A percentile compares a stretch with the other conserved stretches of the same genome.
These are phyloP conservation scores for Heteromormyrus szaboi DNA, from an alignment of 2,797 vertebrate species.

Conservation along the genomic window DNA sequence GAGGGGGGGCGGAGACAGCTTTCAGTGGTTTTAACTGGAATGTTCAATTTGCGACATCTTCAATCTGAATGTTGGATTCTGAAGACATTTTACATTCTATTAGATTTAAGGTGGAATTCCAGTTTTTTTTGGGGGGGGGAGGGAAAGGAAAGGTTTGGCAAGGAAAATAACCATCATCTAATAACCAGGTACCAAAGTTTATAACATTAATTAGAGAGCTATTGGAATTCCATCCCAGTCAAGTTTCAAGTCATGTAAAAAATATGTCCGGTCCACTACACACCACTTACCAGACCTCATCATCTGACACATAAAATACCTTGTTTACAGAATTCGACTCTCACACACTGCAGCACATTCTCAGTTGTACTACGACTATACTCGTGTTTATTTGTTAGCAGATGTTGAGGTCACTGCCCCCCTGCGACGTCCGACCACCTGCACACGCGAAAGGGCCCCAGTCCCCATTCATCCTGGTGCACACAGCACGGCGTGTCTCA, in stretches of 20 bases:
- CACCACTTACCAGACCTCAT: neutral
- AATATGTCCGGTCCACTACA: neutral
- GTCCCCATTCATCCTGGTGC: neutral
- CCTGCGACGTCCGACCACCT: neutral
- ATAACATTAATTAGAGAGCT: neutral
- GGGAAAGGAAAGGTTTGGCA: neutral
- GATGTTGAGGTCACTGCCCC: neutral
- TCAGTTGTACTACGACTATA: neutral
- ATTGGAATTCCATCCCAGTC: neutral
- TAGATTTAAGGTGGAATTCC: neutral
- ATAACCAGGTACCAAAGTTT: neutral
- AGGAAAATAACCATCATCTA: neutral
- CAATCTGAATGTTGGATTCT: neutral
- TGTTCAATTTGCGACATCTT: neutral
- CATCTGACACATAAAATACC: neutral
- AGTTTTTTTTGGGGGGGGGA: neutral
- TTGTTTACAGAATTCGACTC: neutral
- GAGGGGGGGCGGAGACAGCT: neutral
- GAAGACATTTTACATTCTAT: neutral
- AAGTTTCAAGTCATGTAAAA: conserved; percentile 1
- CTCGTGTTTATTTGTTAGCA: neutral
- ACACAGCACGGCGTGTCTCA: neutral
- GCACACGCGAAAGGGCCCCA: neutral
- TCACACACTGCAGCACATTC: neutral
- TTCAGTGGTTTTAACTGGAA: neutral